These are phyloP conservation scores for Polietes domitor DNA, from an alignment of 2,888 invertebrate species.

Conservation along the genomic window DNA sequence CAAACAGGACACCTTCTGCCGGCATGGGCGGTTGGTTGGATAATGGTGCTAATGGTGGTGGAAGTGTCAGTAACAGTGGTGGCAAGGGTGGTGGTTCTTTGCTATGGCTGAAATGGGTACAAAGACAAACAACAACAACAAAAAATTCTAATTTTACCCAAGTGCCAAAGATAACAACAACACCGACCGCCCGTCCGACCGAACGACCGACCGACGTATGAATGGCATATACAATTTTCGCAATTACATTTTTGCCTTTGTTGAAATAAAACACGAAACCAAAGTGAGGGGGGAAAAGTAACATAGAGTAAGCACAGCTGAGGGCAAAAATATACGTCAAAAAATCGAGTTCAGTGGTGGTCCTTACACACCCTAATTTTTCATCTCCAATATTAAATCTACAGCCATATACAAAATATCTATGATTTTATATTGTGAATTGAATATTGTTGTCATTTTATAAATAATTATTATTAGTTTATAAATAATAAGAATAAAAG, in stretches of 20 bases:
- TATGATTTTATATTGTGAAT: too few relatives aligned
- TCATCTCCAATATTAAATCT: too few relatives aligned
- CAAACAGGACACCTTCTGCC: background rate
- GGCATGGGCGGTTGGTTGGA: background rate
- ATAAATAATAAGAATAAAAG: too few relatives aligned
- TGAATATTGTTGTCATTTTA: too few relatives aligned
- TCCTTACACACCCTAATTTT: too few relatives aligned
- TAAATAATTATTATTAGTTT: too few relatives aligned
- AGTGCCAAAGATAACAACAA: conserved; percentile 53
- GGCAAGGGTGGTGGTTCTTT: background rate
- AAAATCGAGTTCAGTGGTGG: too few relatives aligned
- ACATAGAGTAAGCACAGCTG: conserved; percentile 3
- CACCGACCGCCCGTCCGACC: background rate
- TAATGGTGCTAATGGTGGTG: background rate
- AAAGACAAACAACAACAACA: conserved; percentile 27
- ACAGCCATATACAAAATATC: too few relatives aligned
- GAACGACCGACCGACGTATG: conserved; percentile 13
- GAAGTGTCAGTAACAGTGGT: background rate
- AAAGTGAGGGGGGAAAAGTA: conserved; percentile 23
- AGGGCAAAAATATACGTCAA: too few relatives aligned
- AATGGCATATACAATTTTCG: conserved; percentile 30
- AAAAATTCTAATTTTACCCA: conserved; percentile 51
- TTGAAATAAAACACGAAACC: conserved; percentile 35
- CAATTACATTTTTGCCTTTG: conserved; percentile 43
- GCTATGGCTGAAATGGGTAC: conserved; percentile 10